Evolutionary conservation across 2,888 invertebrate species (phyloP).

Genomic region (Gastracanthus pulcherrimus): DNA sequence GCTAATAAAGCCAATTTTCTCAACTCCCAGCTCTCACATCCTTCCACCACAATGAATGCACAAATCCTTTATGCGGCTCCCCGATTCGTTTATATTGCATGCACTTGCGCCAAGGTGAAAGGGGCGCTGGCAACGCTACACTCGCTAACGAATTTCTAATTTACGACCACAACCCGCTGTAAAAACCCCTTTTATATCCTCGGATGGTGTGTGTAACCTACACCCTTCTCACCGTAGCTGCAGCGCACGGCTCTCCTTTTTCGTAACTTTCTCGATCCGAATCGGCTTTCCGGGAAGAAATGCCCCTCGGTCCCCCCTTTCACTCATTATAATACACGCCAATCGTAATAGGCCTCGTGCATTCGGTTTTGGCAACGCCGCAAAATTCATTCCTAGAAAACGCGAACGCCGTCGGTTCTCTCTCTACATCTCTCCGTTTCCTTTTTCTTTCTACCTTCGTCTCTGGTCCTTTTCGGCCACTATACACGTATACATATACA

Average conservation of each 20-base stretch:
- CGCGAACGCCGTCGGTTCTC: conserved; percentile 39
- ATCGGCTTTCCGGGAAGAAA: conserved; percentile 27
- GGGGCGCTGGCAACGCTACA: neutral
- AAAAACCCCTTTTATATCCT: neutral
- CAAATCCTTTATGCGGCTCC: neutral
- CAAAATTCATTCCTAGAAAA: conserved; percentile 30
- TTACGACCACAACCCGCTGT: neutral
- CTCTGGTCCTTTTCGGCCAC: neutral
- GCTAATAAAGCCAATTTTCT: no score
- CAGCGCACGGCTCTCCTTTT: neutral
- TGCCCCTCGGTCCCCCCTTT: no score
- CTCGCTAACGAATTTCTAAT: conserved; percentile 40
- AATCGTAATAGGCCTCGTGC: neutral
- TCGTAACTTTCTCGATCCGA: neutral
- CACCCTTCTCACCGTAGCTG: no score
- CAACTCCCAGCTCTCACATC: no score
- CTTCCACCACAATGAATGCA: neutral
- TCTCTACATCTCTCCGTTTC: no score
- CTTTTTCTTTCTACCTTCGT: neutral
- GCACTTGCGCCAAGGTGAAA: neutral
- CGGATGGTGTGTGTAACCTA: no score
- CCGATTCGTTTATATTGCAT: no score
- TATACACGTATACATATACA: neutral
- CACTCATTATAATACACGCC: no score
- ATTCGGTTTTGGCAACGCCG: conserved; percentile 20